Conservation (phyloP, 1,140 invertebrate species). For the Drosophila ambigua region DNA sequence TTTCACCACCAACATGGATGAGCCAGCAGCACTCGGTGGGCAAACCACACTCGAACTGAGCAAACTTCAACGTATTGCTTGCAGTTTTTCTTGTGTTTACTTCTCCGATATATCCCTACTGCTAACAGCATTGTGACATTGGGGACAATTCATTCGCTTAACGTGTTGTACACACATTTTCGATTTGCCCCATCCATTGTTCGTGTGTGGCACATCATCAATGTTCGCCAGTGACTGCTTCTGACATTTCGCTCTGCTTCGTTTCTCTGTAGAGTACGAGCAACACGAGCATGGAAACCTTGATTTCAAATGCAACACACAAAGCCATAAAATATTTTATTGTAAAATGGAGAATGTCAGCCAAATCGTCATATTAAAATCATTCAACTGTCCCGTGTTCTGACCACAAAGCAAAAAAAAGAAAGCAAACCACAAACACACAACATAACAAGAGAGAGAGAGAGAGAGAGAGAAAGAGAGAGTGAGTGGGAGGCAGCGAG, state of each 20-base stretch:
- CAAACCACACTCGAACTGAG: not conserved
- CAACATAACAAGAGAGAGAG: slow-evolving; percentile 17
- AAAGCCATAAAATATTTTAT: slow-evolving; percentile 77
- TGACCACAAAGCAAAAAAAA: slow-evolving; percentile 44
- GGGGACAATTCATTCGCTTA: slow-evolving; percentile 41
- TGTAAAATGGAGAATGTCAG: slow-evolving; percentile 54
- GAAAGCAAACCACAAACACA: slow-evolving; percentile 29
- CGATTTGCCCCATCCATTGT: slow-evolving; percentile 43
- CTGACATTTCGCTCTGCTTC: slow-evolving; percentile 22
- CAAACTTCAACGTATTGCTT: not conserved
- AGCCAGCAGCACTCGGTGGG: not conserved
- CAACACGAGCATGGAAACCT: slow-evolving; percentile 37
- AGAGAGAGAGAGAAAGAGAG: not conserved
- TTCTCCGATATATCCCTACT: not conserved
- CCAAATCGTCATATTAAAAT: slow-evolving; percentile 69
- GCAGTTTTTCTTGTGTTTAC: not conserved
- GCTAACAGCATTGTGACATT: slow-evolving; percentile 17
- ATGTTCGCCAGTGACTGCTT: slow-evolving; percentile 2
- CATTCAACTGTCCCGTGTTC: slow-evolving; percentile 68
- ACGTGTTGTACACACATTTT: slow-evolving; percentile 51
- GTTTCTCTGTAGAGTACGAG: no score
- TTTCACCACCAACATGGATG: no score
- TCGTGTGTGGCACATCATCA: slow-evolving; percentile 24
- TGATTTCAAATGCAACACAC: slow-evolving; percentile 70
- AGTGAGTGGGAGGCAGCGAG: not conserved